Conservation (phyloP, 2,113 vertebrate species). For the Argyrosomus japonicus region DNA sequence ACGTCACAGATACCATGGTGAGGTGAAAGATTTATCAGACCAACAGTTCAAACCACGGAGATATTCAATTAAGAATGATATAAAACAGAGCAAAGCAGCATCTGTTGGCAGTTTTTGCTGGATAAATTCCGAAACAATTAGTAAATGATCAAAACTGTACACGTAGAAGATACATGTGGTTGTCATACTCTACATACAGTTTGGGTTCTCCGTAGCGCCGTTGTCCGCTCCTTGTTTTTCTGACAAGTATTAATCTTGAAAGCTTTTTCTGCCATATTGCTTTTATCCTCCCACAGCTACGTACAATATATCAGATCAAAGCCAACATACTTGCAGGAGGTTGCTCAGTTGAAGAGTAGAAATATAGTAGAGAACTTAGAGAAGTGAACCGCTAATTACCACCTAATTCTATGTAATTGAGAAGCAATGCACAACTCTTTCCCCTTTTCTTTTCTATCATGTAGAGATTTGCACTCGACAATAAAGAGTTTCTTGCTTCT, state of each 20-base stretch:
- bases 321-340: constrained; percentile 27
- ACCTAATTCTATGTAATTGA: constrained; percentile 65
- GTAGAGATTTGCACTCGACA: constrained; percentile 88
- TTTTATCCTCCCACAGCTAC: constrained; percentile 32
- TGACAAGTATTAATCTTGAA: constrained; percentile 22
- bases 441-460: constrained; percentile 80
- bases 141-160: background rate
- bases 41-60: background rate
- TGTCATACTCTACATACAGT: background rate
- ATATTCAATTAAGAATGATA: background rate
- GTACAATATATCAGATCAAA: constrained; percentile 26
- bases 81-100: background rate
- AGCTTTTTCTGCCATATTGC: constrained; percentile 41
- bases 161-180: background rate
- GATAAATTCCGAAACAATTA: background rate
- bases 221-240: constrained; percentile 55
- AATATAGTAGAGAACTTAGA: constrained; percentile 45
- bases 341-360: constrained; percentile 46
- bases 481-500: constrained; percentile 83
- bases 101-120: background rate
- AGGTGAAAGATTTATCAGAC: no score
- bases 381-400: constrained; percentile 49
- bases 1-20: background rate
- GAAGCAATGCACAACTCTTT: constrained; percentile 65
- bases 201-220: background rate